Percentiles rank a stretch among this genome's conserved stretches.
Conservation (phyloP, 1,140 invertebrate genomes). For the Cydia splendana region DNA sequence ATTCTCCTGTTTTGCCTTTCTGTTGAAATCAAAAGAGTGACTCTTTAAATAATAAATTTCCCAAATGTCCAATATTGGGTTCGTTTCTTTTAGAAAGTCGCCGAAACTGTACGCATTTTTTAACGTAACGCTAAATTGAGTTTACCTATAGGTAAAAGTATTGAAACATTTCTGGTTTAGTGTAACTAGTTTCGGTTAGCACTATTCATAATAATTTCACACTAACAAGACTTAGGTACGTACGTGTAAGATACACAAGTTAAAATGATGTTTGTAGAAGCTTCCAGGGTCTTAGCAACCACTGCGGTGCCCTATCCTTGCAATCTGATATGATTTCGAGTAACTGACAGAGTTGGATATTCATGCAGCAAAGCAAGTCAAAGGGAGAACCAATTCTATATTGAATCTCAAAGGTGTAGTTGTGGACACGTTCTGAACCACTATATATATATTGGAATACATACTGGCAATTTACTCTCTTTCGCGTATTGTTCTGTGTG, state of each 20-base stretch:
- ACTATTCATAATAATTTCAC: too few species aligned
- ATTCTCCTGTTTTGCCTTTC: too few species aligned
- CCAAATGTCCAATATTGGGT: too few species aligned
- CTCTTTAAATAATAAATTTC: too few species aligned
- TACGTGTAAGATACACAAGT: background rate
- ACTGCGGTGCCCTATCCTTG: background rate
- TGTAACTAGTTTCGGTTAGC: too few species aligned
- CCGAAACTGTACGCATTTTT: too few species aligned
- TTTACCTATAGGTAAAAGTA: too few species aligned
- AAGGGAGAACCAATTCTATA: background rate
- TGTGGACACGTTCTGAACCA: background rate
- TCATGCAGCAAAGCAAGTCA: constrained; percentile 2
- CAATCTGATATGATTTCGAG: background rate
- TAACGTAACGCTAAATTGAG: too few species aligned
- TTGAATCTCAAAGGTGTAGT: background rate
- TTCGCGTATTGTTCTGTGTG: background rate
- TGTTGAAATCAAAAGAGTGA: too few species aligned
- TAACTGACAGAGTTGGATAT: background rate
- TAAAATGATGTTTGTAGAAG: background rate
- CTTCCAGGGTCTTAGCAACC: background rate
- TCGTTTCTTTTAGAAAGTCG: too few species aligned
- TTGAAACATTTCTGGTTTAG: too few species aligned
- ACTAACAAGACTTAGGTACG: too few species aligned
- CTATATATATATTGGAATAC: background rate
- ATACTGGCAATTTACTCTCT: background rate